phyloP scores from a whole-genome alignment of 1,140 invertebrate genomes.

The Caligus rogercresseyi region DNA sequence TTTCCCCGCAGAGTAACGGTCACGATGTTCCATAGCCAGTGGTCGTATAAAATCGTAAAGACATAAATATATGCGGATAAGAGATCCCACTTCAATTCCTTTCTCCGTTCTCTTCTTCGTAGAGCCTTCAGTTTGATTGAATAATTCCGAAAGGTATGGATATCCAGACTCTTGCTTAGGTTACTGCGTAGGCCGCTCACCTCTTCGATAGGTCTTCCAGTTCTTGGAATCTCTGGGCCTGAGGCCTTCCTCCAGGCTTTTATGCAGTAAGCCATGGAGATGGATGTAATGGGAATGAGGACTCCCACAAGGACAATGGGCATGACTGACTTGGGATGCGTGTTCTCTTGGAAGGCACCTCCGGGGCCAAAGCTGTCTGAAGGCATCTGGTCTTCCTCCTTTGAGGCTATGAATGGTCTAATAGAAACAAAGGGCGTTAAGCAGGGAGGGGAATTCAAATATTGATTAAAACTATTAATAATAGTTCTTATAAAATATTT shows the following conservation, averaged over 20 bases:
- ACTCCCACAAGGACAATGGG: neutral
- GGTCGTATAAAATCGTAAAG: constrained; percentile 12
- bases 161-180: neutral
- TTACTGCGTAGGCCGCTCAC: neutral
- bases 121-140: neutral
- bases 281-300: neutral
- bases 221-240: neutral
- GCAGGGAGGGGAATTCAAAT: too few species aligned
- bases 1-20: neutral
- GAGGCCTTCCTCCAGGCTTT: neutral
- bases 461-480: too few species aligned
- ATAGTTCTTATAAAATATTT: too few species aligned
- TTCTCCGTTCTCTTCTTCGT: neutral
- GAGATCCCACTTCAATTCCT: neutral
- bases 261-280: neutral
- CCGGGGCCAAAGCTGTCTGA: too few species aligned
- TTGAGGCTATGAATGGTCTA: too few species aligned
- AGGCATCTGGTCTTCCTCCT: too few species aligned
- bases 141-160: neutral
- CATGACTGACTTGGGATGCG: too few species aligned
- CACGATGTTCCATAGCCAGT: neutral
- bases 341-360: too few species aligned
- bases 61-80: constrained; percentile 18
- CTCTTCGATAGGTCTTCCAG: neutral
- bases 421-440: too few species aligned